Conservation (phyloP, 2,888 invertebrate genomes). For the Acrobasis suavella region DNA sequence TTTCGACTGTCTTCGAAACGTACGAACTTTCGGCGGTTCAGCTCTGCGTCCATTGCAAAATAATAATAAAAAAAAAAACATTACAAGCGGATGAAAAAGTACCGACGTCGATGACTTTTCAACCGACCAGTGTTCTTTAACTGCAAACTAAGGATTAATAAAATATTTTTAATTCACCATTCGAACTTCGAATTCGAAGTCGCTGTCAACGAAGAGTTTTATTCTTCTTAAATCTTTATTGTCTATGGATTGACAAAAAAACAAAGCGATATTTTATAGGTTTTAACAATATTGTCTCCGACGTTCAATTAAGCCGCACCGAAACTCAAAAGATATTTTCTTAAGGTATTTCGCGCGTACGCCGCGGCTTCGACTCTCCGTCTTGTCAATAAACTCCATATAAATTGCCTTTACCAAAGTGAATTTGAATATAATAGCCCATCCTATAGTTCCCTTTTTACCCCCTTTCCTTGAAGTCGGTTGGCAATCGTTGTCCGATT, state of each 20-base stretch:
- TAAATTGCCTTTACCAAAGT: conserved; percentile 77
- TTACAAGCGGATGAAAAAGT: conserved; percentile 44
- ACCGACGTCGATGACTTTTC: conserved; percentile 26
- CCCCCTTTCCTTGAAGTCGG: conserved; percentile 67
- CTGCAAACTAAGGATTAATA: conserved; percentile 27
- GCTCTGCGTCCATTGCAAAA: conserved; percentile 30
- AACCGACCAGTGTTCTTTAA: conserved; percentile 28
- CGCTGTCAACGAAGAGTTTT: conserved; percentile 21
- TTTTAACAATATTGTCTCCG: conserved; percentile 71
- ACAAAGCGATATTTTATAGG: conserved; percentile 35
- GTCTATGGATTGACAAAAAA: conserved; percentile 21
- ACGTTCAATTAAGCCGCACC: conserved; percentile 71
- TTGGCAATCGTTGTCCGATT: conserved; percentile 76
- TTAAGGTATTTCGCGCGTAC: conserved; percentile 70
- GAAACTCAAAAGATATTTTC: conserved; percentile 60
- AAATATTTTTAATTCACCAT: conserved; percentile 32
- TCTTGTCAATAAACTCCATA: conserved; percentile 81
- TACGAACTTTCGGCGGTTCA: conserved; percentile 28
- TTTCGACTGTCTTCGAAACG: conserved; percentile 56
- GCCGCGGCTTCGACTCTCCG: conserved; percentile 48
- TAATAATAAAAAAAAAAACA: conserved; percentile 35
- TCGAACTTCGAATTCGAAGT: conserved; percentile 29
- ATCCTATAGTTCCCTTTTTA: conserved; percentile 70
- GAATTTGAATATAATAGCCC: conserved; percentile 81
- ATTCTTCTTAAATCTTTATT: conserved; percentile 19